A percentile compares a stretch with the other conserved stretches of the same genome.
Evolutionary conservation across 2,888 invertebrate genomes (phyloP).

Genomic region (Neoascia interrupta): DNA sequence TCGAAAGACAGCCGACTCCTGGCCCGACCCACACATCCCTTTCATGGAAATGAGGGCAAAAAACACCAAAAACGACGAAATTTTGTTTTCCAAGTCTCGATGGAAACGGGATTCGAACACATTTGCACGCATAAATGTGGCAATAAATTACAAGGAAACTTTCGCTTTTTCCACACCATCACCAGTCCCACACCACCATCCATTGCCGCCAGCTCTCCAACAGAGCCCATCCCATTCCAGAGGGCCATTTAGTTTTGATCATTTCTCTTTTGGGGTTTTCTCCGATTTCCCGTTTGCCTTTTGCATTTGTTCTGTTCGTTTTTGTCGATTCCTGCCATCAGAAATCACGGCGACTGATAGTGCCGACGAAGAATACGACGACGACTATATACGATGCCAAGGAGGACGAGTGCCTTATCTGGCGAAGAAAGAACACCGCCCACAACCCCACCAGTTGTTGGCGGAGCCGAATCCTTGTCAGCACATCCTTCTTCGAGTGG

Average conservation of each 20-base stretch:
- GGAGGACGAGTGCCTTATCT: slow-evolving; percentile 51
- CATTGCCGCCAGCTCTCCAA: not conserved
- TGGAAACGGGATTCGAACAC: slow-evolving; percentile 54
- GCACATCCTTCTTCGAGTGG: slow-evolving; percentile 60
- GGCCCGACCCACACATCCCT: slow-evolving; percentile 18
- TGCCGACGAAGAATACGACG: slow-evolving; percentile 42
- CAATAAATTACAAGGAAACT: slow-evolving; percentile 67
- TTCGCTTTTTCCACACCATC: slow-evolving; percentile 47
- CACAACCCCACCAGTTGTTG: not conserved
- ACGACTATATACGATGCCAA: slow-evolving; percentile 3
- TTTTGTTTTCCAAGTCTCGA: slow-evolving; percentile 50
- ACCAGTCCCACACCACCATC: not conserved
- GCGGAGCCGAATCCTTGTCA: slow-evolving; percentile 48
- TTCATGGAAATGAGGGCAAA: not conserved
- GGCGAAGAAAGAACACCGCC: slow-evolving; percentile 20
- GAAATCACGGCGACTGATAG: slow-evolving; percentile 68
- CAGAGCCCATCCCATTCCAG: slow-evolving; percentile 15
- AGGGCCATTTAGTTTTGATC: slow-evolving; percentile 66
- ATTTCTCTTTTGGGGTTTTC: slow-evolving; percentile 56
- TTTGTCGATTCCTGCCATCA: slow-evolving; percentile 19
- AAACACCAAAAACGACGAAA: not conserved
- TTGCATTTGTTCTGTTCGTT: slow-evolving; percentile 6
- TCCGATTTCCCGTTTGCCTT: slow-evolving; percentile 23
- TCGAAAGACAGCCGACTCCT: slow-evolving; percentile 69
- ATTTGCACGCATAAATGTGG: slow-evolving; percentile 69